A percentile compares a stretch with the other conserved stretches of the same genome.
Conservation (phyloP, 2,113 vertebrate genomes). For the Benitochromis conjunctus region DNA sequence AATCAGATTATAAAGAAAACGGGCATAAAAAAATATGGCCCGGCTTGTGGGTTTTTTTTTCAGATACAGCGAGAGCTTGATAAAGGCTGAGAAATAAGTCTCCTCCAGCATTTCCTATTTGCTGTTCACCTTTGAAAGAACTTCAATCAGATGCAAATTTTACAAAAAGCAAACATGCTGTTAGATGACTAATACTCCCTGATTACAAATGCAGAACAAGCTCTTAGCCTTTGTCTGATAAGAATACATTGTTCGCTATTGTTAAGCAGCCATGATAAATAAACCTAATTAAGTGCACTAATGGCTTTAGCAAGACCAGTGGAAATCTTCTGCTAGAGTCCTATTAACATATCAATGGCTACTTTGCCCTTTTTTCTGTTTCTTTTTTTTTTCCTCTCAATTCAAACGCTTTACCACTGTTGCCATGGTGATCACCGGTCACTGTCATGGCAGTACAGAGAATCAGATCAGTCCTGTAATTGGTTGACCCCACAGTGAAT, state of each 20-base stretch:
- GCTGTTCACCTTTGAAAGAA: constrained; percentile 22
- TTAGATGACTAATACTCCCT: constrained; percentile 40
- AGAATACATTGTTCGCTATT: constrained; percentile 13
- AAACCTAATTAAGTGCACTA: constrained; percentile 53
- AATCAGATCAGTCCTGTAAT: constrained; percentile 64
- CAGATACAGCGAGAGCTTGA: not conserved
- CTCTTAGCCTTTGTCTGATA: constrained; percentile 42
- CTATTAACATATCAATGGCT: constrained; percentile 63
- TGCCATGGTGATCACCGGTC: constrained; percentile 48
- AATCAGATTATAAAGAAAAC: not conserved
- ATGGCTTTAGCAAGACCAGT: constrained; percentile 45
- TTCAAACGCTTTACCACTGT: not conserved
- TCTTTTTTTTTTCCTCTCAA: not conserved
- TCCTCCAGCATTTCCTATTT: not conserved
- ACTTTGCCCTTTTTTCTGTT: not conserved
- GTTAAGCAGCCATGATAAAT: constrained; percentile 56
- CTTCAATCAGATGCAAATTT: constrained; percentile 41
- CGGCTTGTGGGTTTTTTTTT: not conserved
- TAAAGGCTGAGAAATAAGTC: not conserved
- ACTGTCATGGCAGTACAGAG: constrained; percentile 63
- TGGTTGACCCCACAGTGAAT: constrained; percentile 17
- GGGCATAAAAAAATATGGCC: not conserved
- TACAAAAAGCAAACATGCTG: constrained; percentile 29
- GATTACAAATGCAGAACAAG: constrained; percentile 46
- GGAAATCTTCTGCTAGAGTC: constrained; percentile 44